Conservation (phyloP, 2,888 invertebrate genomes). For the Branchipolynoe longqiensis region DNA sequence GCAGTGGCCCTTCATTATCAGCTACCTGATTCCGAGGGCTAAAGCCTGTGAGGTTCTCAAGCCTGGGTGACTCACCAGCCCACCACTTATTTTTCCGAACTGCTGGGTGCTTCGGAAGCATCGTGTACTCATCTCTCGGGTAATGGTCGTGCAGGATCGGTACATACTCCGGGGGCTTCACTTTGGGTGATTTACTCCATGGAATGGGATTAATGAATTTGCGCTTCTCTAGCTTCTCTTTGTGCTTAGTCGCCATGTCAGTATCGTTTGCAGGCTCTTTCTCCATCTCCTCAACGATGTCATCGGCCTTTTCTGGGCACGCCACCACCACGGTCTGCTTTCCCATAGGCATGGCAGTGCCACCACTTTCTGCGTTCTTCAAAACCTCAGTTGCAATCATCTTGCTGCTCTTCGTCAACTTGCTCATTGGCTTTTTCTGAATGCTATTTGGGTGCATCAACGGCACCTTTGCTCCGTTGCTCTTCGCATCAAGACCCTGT, state of each 20-base stretch:
- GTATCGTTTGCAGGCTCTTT: background rate
- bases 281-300: background rate
- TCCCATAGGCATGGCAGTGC: too few species aligned
- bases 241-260: background rate
- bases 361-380: background rate
- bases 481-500: background rate
- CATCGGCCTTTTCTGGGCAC: too few species aligned
- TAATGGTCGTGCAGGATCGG: conserved; percentile 77
- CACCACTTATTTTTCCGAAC: too few species aligned
- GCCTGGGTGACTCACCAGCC: background rate
- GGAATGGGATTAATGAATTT: conserved; percentile 68
- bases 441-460: conserved; percentile 1
- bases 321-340: too few species aligned
- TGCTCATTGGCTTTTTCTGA: conserved; percentile 1
- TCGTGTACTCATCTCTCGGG: conserved; percentile 79
- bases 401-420: background rate
- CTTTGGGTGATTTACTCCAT: conserved; percentile 76
- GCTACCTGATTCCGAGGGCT: background rate
- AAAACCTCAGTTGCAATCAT: background rate
- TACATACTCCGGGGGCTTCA: conserved; percentile 71
- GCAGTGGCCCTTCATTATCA: conserved; percentile 51
- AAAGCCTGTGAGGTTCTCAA: conserved; percentile 1
- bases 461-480: background rate
- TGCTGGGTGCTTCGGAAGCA: conserved; percentile 71
- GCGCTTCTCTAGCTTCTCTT: conserved; percentile 6